These are phyloP conservation scores for Perithous albicinctus DNA, from an alignment of 2,888 invertebrate genomes.

Conservation along the genomic window DNA sequence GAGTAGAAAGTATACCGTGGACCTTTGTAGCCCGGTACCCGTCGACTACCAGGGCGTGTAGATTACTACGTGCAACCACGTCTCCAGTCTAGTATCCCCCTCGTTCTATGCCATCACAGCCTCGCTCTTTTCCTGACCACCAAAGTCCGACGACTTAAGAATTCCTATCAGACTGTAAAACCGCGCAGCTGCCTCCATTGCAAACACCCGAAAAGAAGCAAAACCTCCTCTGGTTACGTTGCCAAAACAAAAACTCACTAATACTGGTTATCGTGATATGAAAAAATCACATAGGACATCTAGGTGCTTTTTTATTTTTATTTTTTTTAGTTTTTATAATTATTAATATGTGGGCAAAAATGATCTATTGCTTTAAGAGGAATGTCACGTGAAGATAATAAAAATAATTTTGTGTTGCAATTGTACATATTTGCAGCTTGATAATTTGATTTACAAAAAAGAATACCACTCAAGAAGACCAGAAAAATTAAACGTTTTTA, in stretches of 20 bases:
- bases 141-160: conserved; percentile 72
- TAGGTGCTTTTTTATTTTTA: background rate
- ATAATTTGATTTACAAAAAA: too few species aligned
- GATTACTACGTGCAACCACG: conserved; percentile 79
- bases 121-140: conserved; percentile 74
- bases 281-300: background rate
- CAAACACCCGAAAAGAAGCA: conserved; percentile 79
- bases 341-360: background rate
- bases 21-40: conserved; percentile 59
- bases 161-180: conserved; percentile 82
- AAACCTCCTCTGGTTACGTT: conserved; percentile 76
- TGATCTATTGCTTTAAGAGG: background rate
- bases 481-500: too few species aligned
- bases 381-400: too few species aligned
- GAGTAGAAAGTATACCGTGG: conserved; percentile 55
- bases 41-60: conserved; percentile 70
- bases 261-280: conserved; percentile 61
- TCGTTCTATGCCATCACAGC: background rate
- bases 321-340: background rate
- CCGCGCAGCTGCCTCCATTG: conserved; percentile 78
- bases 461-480: too few species aligned
- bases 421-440: too few species aligned
- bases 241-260: conserved; percentile 82
- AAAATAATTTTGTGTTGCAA: too few species aligned
- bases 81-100: conserved; percentile 69